These are phyloP conservation scores for Rhimphoctona megacephalus DNA, from an alignment of 2,888 invertebrate species.

Conservation along the genomic window DNA sequence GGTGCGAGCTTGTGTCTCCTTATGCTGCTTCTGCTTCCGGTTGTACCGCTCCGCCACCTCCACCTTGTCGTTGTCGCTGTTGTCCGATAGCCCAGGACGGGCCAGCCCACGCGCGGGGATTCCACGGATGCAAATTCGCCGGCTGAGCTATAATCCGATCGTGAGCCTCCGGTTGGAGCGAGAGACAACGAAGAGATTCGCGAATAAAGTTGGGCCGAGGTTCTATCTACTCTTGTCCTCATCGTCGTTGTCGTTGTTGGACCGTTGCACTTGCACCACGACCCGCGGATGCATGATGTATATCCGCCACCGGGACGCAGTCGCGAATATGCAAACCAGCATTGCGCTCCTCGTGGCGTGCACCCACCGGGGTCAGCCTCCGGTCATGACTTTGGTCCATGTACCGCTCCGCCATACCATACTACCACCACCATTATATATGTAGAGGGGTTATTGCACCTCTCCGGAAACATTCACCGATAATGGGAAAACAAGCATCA, in stretches of 20 bases:
- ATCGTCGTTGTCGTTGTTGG: slow-evolving; percentile 68
- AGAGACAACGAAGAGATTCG: slow-evolving; percentile 61
- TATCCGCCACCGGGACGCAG: slow-evolving; percentile 82
- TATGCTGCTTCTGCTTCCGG: slow-evolving; percentile 49
- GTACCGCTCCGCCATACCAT: slow-evolving; percentile 68
- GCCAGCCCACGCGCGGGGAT: slow-evolving; percentile 81
- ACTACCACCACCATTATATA: slow-evolving; percentile 70
- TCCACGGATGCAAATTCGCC: slow-evolving; percentile 84
- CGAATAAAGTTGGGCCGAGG: slow-evolving; percentile 65
- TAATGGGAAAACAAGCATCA: slow-evolving; percentile 70
- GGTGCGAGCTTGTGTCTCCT: slow-evolving; percentile 52
- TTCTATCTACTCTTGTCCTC: slow-evolving; percentile 64
- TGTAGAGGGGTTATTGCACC: slow-evolving; percentile 73
- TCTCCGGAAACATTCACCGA: slow-evolving; percentile 72
- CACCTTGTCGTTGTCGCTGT: slow-evolving; percentile 46
- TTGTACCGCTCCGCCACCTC: slow-evolving; percentile 59
- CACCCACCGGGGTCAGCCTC: slow-evolving; percentile 77
- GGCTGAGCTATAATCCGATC: slow-evolving; percentile 81
- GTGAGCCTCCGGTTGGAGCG: slow-evolving; percentile 77
- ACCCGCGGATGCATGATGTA: slow-evolving; percentile 80
- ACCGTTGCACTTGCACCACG: slow-evolving; percentile 77
- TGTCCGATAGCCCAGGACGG: slow-evolving; percentile 59
- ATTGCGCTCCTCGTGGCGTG: slow-evolving; percentile 73
- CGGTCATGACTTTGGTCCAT: slow-evolving; percentile 72
- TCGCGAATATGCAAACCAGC: slow-evolving; percentile 81